Evolutionary conservation across 2,113 vertebrate genomes (phyloP).

Genomic region (Mixornis gularis): DNA sequence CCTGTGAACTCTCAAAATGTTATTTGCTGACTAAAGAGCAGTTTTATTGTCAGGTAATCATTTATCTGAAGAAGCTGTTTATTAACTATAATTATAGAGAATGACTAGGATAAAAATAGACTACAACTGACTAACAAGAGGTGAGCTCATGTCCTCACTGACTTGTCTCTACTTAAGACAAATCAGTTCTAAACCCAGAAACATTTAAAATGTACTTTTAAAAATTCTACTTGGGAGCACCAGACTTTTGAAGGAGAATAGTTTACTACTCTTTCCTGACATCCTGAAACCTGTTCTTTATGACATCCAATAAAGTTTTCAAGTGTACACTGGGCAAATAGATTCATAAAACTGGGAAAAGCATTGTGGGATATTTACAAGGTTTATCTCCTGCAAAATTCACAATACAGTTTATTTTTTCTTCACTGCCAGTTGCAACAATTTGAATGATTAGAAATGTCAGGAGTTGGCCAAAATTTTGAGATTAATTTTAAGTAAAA

Average conservation of each 20-base stretch:
- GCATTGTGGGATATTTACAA: neutral
- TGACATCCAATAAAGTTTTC: neutral
- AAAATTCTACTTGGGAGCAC: neutral
- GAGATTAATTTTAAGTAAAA: neutral
- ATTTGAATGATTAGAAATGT: neutral
- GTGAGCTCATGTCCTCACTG: neutral
- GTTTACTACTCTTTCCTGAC: neutral
- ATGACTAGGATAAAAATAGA: neutral
- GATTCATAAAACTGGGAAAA: neutral
- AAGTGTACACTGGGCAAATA: neutral
- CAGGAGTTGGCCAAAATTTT: neutral
- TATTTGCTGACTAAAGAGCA: constrained; percentile 27
- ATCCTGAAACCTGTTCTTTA: neutral
- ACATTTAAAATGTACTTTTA: neutral
- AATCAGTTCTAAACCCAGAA: neutral
- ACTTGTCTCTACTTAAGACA: neutral
- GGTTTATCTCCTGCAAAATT: neutral
- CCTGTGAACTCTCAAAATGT: neutral
- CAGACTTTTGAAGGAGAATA: neutral
- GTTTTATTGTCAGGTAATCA: constrained; percentile 25
- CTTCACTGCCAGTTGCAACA: neutral
- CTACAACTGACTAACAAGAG: neutral
- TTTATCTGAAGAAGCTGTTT: constrained; percentile 33
- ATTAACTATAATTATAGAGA: constrained; percentile 18
- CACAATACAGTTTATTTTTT: neutral